Base-by-base conservation (phyloP, 2,797 vertebrate genomes). In the Lemur catta region DNA sequence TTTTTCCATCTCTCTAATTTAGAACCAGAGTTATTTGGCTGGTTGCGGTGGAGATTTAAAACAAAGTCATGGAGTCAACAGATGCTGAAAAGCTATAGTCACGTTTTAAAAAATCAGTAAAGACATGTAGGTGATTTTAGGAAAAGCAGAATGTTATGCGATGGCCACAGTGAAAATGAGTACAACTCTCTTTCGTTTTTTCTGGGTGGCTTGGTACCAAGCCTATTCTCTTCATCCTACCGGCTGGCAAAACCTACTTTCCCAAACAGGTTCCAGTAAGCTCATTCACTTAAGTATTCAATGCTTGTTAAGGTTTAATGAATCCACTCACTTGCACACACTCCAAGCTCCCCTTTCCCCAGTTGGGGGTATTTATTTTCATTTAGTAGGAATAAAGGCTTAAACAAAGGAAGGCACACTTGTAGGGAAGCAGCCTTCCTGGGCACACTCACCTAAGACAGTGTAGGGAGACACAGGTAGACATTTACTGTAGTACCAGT, bases 1-100 rank as follows among this genome's bases (percentile, higher is more conserved):
- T 97, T 96, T 95, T 81, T 78, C 91, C 57, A 78, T 88, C 84
- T 93, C 81, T 67, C 94, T 87, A 71, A 94, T 72, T 95, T 89
- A 91, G 94, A 93, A 18, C 48, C 72, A 93, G 92, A 98, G 85
- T 95, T 95, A 84, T 35, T 91, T 50, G 80, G 84, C 75, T 91
- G 92, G 92, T 96, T 96, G 80, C 74, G 84, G 24, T 6, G 88
- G 63, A 93, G 65, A 86, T 30, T 65, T 65, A 48, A 94, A 97
- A 91, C 28, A 75, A 92, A 92, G 59, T 93, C 55, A 1, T 10
- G 4, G 18, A 38, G 48, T 85, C 78, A 86, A 63, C 35, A 97
- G 89, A 91, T 81, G 63, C n/a, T 89, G 38, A 63, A 93, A 87
- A 72, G 35, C 61, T 85, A 7, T 48, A 38, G 41, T 89, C n/a